Base-by-base conservation (phyloP, 2,888 invertebrate species). In the Linnaemya vulpina region DNA sequence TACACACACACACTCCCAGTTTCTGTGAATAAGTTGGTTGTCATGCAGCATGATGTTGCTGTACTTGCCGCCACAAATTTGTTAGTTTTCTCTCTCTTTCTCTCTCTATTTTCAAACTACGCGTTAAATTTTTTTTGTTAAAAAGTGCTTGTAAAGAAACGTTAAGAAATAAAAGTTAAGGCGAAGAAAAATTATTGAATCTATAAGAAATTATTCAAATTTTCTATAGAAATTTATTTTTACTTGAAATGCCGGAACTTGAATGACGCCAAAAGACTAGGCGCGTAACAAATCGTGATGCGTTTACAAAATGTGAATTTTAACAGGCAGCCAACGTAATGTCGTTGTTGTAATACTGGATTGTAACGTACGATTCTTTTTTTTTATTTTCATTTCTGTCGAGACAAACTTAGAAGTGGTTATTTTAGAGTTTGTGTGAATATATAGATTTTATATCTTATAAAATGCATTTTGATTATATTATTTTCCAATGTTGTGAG, bases 241-340 rank as follows among this genome's bases (percentile, higher is more conserved):
- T 82, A 70, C 58, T 78, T 82, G 74, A 78, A 82, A 82, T 85
- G 85, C 85, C 85, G 85, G 85, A 85, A 85, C 85, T 85, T 82
- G 62, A 85, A 78, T 82, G 85, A 81, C 85, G 85, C 85, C 82
- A 85, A 82, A 78, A 78, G 85, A 85, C 85, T 85, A 85, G 85
- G 81, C 81, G 85, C 85, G 85, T 82, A 82, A 78, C 82, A 82
- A 85, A 85, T 82, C 85, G 85, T 85, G 85, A 85, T 85, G 85
- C 85, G 85, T 82, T 85, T 85, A 85, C 85, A 74, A 82, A 85
- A 81, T 85, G 73, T 81, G 58, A 67, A 83, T 71, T 77, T 68
- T 63, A 70, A 71, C 70, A 60, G 63, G 63, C 70, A 70, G 70
- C 30, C 62, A 71, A 78, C 62, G 70, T 70, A 78, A 78, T 60